Conservation (phyloP, 2,888 invertebrate genomes). For the Sesamia inferens region DNA sequence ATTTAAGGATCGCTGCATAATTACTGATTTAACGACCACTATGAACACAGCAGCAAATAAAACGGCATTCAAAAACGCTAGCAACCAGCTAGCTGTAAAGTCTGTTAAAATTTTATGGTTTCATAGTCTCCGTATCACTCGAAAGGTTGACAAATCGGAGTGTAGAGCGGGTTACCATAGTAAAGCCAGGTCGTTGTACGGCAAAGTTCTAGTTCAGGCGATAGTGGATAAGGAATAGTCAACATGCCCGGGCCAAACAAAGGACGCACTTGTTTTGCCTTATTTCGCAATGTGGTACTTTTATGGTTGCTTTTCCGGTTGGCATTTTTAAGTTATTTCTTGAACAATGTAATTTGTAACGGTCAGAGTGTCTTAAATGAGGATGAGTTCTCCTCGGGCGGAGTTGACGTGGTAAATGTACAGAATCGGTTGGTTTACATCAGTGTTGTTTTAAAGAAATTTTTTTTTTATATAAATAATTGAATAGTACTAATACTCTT, state of each 20-base stretch:
- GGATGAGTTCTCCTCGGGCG: conserved; percentile 13
- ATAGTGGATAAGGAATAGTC: conserved; percentile 87
- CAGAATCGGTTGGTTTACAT: neutral
- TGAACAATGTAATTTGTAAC: conserved; percentile 56
- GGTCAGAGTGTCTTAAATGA: conserved; percentile 37
- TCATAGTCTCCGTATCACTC: conserved; percentile 27
- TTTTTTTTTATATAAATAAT: neutral
- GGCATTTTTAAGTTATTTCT: conserved; percentile 69
- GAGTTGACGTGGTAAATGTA: conserved; percentile 10
- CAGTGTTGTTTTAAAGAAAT: neutral
- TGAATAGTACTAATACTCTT: too few relatives aligned
- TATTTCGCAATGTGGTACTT: conserved; percentile 83
- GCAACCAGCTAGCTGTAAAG: conserved; percentile 33
- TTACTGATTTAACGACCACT: conserved; percentile 42
- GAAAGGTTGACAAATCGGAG: conserved; percentile 52
- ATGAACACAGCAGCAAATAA: conserved; percentile 34
- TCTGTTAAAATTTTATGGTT: conserved; percentile 47
- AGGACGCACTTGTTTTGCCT: conserved; percentile 84
- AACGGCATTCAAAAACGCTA: conserved; percentile 19
- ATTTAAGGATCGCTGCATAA: conserved; percentile 53
- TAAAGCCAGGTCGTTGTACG: conserved; percentile 80
- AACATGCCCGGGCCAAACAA: conserved; percentile 84
- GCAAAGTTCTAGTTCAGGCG: conserved; percentile 81
- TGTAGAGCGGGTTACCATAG: conserved; percentile 66
- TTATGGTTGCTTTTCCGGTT: conserved; percentile 79